Base-by-base conservation (phyloP, 2,888 invertebrate species). In the Antheraea assamensis region DNA sequence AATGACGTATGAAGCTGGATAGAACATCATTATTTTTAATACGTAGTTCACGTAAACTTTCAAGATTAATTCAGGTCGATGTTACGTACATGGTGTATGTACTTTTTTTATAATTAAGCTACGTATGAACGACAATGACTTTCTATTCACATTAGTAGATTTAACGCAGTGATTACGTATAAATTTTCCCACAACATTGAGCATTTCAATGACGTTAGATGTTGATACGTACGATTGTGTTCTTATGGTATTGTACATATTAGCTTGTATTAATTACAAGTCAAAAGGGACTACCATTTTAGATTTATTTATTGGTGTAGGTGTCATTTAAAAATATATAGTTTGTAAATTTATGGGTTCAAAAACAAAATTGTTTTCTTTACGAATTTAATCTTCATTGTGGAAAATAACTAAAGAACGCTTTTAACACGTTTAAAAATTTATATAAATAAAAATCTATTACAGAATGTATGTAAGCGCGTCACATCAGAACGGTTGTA, bases 111-210 rank as follows among this genome's bases (percentile, higher is more conserved):
- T 66, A 31, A 30, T 31, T 35, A 21, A 68, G 35, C 52, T 68
- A 21, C 71, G 71, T 61, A 66, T 27, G n/a, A 47, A 49, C 71
- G 72, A 70, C 70, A 74, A 74, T 64, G 72, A 74, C 72, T 74
- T 72, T 72, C 72, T 72, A 70, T 58, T 74, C 74, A 52, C 64
- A 66, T 64, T 72, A 58, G 71, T 35, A 31, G 71, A 74, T 74
- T 71, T 74, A 68, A 74, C 35, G 21, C 71, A 52, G 24, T 42
- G 71, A 74, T 74, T 74, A 71, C 42, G 71, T 66, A 64, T 52
- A 15, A 71, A 66, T 71, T 74, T 74, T 74, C 74, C 55, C 74
- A 74, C 71, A 74, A 74, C 74, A 74, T 74, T 74, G 74, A 71
- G 70, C 66, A 55, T 31, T 72, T 74, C 71, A 71, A 42, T 24